Percentiles rank a stretch among this genome's conserved stretches.
Evolutionary conservation across 2,888 invertebrate species (phyloP).

Genomic region (Agrochola circellaris): DNA sequence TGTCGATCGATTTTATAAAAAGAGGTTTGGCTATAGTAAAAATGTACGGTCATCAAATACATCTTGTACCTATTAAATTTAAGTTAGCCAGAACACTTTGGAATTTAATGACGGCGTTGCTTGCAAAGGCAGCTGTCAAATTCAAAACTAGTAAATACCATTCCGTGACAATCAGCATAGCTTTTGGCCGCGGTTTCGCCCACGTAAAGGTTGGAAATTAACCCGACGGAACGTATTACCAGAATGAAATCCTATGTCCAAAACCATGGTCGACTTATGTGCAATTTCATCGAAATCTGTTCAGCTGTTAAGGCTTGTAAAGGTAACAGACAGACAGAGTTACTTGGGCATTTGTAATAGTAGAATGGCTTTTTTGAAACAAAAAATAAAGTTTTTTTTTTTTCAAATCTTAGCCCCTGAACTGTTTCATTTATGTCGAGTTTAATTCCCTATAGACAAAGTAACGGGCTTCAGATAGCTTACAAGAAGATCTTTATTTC

Average conservation of each 20-base stretch:
- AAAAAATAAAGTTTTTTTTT: too few species aligned
- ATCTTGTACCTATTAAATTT: neutral
- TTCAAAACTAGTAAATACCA: neutral
- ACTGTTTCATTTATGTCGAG: too few species aligned
- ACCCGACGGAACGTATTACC: too few species aligned
- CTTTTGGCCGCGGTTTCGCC: neutral
- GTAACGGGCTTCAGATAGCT: neutral
- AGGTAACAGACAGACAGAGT: too few species aligned
- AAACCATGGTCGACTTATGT: neutral
- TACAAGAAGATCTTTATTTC: neutral
- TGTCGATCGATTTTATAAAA: neutral
- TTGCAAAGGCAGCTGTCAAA: neutral
- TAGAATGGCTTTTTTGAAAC: too few species aligned
- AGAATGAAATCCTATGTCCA: too few species aligned
- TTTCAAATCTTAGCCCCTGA: too few species aligned
- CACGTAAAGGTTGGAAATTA: too few species aligned
- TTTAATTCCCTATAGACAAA: too few species aligned
- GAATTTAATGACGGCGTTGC: neutral
- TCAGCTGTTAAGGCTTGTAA: neutral
- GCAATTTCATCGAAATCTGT: neutral
- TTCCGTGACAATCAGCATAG: neutral
- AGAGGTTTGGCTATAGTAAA: neutral
- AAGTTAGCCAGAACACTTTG: neutral
- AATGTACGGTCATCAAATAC: conserved; percentile 3
- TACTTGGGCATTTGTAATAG: too few species aligned